A percentile compares a stretch with the other conserved stretches of the same genome.
phyloP scores from a whole-genome alignment of 2,797 vertebrate genomes.

The Eleutherodactylus coqui region DNA sequence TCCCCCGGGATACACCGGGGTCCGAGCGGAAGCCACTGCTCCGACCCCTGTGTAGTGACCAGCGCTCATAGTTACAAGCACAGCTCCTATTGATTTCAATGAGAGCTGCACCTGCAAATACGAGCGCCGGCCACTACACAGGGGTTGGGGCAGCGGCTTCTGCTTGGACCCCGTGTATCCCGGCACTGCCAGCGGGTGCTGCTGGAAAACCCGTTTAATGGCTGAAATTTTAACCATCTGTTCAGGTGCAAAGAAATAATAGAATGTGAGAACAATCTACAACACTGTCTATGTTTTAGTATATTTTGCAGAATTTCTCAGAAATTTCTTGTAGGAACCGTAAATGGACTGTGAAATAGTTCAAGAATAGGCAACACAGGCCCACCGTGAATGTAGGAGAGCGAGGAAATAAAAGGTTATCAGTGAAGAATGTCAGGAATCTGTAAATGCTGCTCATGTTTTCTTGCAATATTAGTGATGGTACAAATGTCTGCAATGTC shows the following conservation, averaged over 20 bases:
- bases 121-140: no score
- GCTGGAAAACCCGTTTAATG: neutral
- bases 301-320: neutral
- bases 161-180: no score
- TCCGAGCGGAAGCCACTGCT: no score
- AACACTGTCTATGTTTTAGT: neutral
- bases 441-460: neutral
- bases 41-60: no score
- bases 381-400: neutral
- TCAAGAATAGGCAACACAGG: slow-evolving; percentile 18
- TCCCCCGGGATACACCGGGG: no score
- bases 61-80: no score
- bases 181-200: no score
- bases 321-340: neutral
- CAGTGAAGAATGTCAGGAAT: slow-evolving; percentile 37
- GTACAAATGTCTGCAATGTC: neutral
- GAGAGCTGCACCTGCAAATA: no score
- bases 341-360: slow-evolving; percentile 17
- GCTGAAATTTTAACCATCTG: neutral
- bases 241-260: neutral
- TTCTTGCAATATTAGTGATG: slow-evolving; percentile 7
- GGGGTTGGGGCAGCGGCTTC: no score
- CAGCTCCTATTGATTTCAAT: no score
- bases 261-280: neutral
- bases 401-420: slow-evolving; percentile 24